Evolutionary conservation across 2,113 vertebrate species (phyloP).

Genomic region (Ivindomyrus marchei): DNA sequence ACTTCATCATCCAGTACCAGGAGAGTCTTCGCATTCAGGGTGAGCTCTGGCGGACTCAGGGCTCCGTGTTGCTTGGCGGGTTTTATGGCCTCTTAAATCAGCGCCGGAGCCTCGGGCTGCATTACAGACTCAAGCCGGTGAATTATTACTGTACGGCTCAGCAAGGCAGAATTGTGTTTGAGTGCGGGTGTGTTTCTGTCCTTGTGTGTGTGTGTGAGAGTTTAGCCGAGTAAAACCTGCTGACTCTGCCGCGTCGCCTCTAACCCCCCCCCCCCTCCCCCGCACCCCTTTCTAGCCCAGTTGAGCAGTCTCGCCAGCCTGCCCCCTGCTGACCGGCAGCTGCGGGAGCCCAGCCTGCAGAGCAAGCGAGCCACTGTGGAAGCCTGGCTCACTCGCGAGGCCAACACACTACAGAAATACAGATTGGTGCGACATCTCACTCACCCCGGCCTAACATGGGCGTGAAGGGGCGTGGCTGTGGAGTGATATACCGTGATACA

Average conservation of each 20-base stretch:
- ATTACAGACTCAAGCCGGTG: not conserved
- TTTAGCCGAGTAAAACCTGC: not conserved
- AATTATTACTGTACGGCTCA: conserved; percentile 1
- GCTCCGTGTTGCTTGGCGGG: not conserved
- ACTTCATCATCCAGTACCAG: conserved; percentile 95
- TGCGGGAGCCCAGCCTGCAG: conserved; percentile 64
- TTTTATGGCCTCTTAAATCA: conserved; percentile 15
- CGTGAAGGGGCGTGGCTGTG: not conserved
- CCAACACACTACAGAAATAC: conserved; percentile 84
- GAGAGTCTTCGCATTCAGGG: conserved; percentile 79
- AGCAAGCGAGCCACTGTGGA: conserved; percentile 67
- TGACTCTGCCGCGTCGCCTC: not conserved
- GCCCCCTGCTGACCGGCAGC: conserved; percentile 74
- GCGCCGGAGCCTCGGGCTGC: not conserved
- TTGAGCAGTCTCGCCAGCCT: conserved; percentile 73
- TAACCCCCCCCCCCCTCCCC: not conserved
- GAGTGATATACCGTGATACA: not conserved
- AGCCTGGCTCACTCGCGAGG: conserved; percentile 71
- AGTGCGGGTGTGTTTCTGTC: not conserved
- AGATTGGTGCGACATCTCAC: conserved; percentile 65
- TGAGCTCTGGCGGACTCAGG: not conserved
- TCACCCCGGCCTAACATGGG: not conserved
- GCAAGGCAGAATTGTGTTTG: not conserved
- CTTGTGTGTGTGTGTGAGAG: not conserved
- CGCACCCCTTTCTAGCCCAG: conserved; percentile 63